Conservation (phyloP, 2,888 invertebrate genomes). For the Epinotia demarniana region DNA sequence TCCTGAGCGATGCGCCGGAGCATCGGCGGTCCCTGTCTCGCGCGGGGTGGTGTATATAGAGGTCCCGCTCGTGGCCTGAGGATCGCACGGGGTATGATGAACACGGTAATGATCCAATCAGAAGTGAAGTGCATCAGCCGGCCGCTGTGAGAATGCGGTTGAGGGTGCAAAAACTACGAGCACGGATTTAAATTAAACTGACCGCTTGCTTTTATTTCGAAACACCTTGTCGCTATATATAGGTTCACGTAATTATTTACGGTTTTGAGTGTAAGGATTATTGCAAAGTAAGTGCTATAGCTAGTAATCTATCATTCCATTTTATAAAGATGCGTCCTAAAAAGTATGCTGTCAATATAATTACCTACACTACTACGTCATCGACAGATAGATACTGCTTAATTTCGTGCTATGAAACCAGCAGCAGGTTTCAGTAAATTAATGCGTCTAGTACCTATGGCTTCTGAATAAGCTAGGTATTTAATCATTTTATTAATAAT, state of each 20-base stretch:
- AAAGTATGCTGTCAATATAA: too few species aligned
- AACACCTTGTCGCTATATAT: slow-evolving; percentile 58
- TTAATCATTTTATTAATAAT: background rate
- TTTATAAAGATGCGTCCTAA: too few species aligned
- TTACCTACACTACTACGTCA: too few species aligned
- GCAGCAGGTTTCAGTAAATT: slow-evolving; percentile 4
- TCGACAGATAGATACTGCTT: background rate
- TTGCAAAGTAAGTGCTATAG: background rate
- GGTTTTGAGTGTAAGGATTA: slow-evolving; percentile 18
- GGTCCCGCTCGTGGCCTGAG: slow-evolving; percentile 74
- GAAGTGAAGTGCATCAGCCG: slow-evolving; percentile 83
- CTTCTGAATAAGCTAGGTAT: slow-evolving; percentile 1
- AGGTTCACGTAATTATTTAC: slow-evolving; percentile 33
- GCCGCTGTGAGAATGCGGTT: slow-evolving; percentile 84
- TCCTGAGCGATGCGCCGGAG: slow-evolving; percentile 77
- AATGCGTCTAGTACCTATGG: background rate
- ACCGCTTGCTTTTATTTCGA: slow-evolving; percentile 76
- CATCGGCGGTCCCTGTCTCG: slow-evolving; percentile 59
- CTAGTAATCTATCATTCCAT: too few species aligned
- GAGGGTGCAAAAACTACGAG: slow-evolving; percentile 83
- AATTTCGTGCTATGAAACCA: slow-evolving; percentile 7
- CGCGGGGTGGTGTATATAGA: slow-evolving; percentile 49
- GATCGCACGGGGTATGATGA: slow-evolving; percentile 84
- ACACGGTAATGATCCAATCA: slow-evolving; percentile 85
- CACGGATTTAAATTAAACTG: slow-evolving; percentile 82